These are phyloP conservation scores for sheep (Ovis aries) DNA, from an alignment of 2,113 vertebrate species.

Conservation along the genomic window DNA sequence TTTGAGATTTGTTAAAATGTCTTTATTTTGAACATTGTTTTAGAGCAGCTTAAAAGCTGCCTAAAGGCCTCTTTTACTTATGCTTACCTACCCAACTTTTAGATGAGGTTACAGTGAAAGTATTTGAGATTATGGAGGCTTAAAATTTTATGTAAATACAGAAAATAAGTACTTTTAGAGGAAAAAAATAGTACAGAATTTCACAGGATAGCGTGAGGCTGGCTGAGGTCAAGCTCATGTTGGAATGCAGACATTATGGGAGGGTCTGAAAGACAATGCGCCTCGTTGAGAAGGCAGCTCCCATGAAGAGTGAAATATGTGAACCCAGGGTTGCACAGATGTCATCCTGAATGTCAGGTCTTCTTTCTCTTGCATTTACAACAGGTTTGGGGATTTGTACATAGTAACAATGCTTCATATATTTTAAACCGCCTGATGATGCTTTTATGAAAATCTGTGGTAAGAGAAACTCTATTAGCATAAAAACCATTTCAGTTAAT, in stretches of 20 bases:
- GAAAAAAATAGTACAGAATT: slow-evolving; percentile 22
- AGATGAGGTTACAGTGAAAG: neutral
- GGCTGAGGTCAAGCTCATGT: neutral
- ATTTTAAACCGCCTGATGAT: slow-evolving; percentile 57
- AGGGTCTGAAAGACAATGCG: slow-evolving; percentile 1
- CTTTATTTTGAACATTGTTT: neutral
- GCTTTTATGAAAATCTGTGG: slow-evolving; percentile 55
- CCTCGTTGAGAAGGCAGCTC: slow-evolving; percentile 43
- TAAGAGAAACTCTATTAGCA: slow-evolving; percentile 56
- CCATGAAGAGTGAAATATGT: slow-evolving; percentile 27
- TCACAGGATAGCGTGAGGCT: neutral
- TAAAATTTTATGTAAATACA: slow-evolving; percentile 7
- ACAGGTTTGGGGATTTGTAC: slow-evolving; percentile 25
- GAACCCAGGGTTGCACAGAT: slow-evolving; percentile 29
- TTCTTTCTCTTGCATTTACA: slow-evolving; percentile 26
- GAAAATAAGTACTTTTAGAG: slow-evolving; percentile 5
- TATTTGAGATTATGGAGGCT: slow-evolving; percentile 24
- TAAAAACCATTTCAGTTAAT: slow-evolving; percentile 54
- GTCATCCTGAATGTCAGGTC: slow-evolving; percentile 26
- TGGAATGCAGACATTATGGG: slow-evolving; percentile 42
- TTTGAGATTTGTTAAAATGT: slow-evolving; percentile 16
- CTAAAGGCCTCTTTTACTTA: neutral
- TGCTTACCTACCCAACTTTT: neutral
- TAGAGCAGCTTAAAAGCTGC: neutral
- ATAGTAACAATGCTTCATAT: neutral